Evolutionary conservation across 2,888 invertebrate species (phyloP), one percentile per base, ranked within the genome.

Genomic region (Cryptocephalus primarius): DNA sequence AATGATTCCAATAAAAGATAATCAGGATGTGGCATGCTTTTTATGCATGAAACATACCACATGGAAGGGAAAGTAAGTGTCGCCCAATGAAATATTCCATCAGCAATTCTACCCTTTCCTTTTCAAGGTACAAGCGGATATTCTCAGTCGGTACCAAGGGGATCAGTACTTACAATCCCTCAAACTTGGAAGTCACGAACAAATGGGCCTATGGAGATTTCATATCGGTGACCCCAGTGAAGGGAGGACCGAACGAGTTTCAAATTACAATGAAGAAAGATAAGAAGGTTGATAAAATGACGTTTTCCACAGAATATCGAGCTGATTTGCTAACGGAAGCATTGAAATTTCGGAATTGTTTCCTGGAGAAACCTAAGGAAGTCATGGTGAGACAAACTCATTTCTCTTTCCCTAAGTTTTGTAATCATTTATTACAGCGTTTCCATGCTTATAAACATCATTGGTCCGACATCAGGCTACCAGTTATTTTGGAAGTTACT

Each of bases 151-250:
- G 97, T 45, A 88, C 92, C 38, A 81, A 84, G 66, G 96, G 95
- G 33, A 88, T 99, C 59, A 92, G 96, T 41, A 99, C 99, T 1
- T 97, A 97, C 72, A 96, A 96, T 72, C 96, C 91, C n/a, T 79
- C 76, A 52, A 85, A 79, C 56, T 74, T 90, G 60, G 92, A 92
- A 65, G 78, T 90, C 54, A 99, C 99, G 46, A 99, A 99, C 73
- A 87, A 90, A 71, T 92, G 91, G 91, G 74, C 82, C 43, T 91
- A 64, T 41, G 58, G 55, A 50, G 63, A 72, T 70, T 59, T 61
- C 46, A 56, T 52, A 42, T 62, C 63, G 11, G 55, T 64, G 11
- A 57, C 56, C 47, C 63, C 65, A 8, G 42, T 62, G 62, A 79
- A 76, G 66, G 66, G 78, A 45, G 46, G 67, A 55, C 75, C 75